Evolutionary conservation across 1,140 invertebrate species (phyloP).

Genomic region (Ceratitis capitata): DNA sequence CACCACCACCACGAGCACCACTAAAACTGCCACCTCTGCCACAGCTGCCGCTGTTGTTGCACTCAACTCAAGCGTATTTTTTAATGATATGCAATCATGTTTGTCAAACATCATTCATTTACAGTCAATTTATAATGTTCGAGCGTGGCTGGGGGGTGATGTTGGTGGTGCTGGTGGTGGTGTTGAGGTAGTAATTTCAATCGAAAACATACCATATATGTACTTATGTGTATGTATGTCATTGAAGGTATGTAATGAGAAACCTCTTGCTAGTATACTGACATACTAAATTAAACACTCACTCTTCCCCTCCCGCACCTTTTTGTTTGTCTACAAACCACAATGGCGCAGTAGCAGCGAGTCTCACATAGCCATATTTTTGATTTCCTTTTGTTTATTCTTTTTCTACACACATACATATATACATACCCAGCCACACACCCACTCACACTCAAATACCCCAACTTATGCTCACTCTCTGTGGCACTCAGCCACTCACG

Average conservation of each 20-base stretch:
- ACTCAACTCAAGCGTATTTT: conserved; percentile 4
- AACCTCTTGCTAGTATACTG: neutral
- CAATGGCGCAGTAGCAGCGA: neutral
- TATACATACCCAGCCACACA: neutral
- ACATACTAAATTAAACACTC: neutral
- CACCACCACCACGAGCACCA: too few relatives aligned
- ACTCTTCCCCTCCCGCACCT: neutral
- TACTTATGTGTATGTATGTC: too few relatives aligned
- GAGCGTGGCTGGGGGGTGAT: neutral
- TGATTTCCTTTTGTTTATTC: neutral
- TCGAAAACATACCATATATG: neutral
- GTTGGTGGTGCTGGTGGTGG: too few relatives aligned
- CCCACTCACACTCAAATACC: neutral
- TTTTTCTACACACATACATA: neutral
- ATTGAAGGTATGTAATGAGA: neutral
- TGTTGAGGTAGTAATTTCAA: too few relatives aligned
- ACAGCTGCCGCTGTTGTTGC: neutral
- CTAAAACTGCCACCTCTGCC: neutral
- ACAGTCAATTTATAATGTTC: conserved; percentile 41
- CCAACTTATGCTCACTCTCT: neutral
- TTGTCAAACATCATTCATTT: conserved; percentile 42
- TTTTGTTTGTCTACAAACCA: neutral
- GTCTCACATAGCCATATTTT: neutral
- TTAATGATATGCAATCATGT: conserved; percentile 42
- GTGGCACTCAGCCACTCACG: neutral